Base-by-base conservation (phyloP, 2,888 invertebrate genomes). In the Drosophila neoperkinsi region DNA sequence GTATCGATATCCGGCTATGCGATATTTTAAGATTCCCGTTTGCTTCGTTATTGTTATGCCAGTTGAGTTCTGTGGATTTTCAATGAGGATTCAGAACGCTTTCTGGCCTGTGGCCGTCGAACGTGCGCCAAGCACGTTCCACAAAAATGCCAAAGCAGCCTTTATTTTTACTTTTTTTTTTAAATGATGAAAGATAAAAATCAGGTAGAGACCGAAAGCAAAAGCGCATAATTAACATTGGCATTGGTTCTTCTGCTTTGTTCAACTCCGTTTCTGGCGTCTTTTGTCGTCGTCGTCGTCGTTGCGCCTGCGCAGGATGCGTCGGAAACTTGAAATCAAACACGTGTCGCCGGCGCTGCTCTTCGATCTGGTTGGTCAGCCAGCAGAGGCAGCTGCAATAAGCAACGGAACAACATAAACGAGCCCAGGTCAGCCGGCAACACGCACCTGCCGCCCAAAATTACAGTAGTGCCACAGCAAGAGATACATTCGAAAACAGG, bases 111-210 rank as follows among this genome's bases (percentile, higher is more conserved):
- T 62, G 59, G 60, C 56, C 49, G 64, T 28, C 16, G 60, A 84
- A 71, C 86, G 88, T 74, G 86, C 86, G 88, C 86, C 81, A 82
- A 83, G 88, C 87, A 87, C 87, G 87, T 88, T 84, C 87, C 86
- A 87, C 28, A 83, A 86, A 80, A 71, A 78, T 75, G 64, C 69
- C 65, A 57, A 65, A 57, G 74, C 67, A 64, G 70, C 69, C 86
- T 82, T 87, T 25, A 25, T 46, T 46, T 46, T 16, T 25, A 16
- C 5, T 25, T 84, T 74, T 21, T 21, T 21, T 46, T 21, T 28
- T 84, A 82, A 80, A 74, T 73, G 72, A 68, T 67, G 66, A 65
- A 63, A 81, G 86, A 84, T 84, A 79, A 84, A 84, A 88, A 88
- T 85, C 85, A 86, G 88, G 88, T 88, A 85, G 75, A 83, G 64